Conservation (phyloP, 1,140 invertebrate genomes). For the Triops cancriformis region DNA sequence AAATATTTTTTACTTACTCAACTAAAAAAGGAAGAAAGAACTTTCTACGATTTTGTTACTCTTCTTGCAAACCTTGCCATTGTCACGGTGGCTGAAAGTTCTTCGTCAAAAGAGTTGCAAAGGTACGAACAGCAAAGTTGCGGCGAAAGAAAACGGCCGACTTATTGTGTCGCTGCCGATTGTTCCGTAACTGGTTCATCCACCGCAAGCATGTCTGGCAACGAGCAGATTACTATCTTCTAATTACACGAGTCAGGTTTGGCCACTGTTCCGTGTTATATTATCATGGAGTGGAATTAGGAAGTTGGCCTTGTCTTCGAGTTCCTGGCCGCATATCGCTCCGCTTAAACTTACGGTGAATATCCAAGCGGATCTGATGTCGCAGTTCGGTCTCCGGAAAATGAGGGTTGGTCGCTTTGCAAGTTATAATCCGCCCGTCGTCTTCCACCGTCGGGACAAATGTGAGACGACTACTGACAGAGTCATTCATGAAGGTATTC, state of each 20-base stretch:
- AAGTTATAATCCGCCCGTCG: conserved; percentile 70
- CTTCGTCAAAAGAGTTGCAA: no score
- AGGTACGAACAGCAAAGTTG: not conserved
- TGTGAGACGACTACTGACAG: conserved; percentile 55
- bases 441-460: conserved; percentile 61
- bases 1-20: no score
- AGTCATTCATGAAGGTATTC: conserved; percentile 10
- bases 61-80: no score
- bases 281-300: not conserved
- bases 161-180: not conserved
- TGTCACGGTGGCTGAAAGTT: no score
- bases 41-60: no score
- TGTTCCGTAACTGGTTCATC: not conserved
- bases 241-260: conserved; percentile 1
- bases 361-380: conserved; percentile 13
- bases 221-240: not conserved
- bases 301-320: not conserved
- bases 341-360: not conserved
- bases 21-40: no score
- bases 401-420: conserved; percentile 79
- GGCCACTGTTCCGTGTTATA: not conserved
- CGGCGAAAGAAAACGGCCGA: not conserved
- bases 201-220: not conserved
- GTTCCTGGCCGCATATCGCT: not conserved
- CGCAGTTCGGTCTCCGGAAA: conserved; percentile 57